Evolutionary conservation across 2,888 invertebrate genomes (phyloP), one percentile per base, ranked within the genome.

Genomic region (Apotomis betuletana): DNA sequence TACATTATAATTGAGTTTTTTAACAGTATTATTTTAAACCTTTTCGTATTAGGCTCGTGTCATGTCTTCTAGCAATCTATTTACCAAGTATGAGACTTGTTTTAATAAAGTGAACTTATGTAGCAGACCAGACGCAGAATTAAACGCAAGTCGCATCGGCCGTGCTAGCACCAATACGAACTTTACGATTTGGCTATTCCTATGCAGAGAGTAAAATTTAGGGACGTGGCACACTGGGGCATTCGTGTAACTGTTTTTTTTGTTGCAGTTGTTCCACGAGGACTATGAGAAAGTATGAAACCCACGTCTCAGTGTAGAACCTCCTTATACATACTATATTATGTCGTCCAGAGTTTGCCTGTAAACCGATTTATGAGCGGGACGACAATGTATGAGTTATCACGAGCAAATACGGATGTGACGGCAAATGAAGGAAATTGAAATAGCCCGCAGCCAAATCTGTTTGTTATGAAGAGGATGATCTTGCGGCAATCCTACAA

Each of bases 161-260:
- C 59, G 52, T 67, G 67, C 67, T 68, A 68, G 59, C 44, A 27
- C 27, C 5, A 13, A 9, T 4, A 38, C 44, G 41, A 69, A 74
- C 51, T 74, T 74, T 72, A 72, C 69, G 71, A 72, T 71, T 69
- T 71, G 74, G 62, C 74, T 72, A 69, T 69, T 71, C 54, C 74
- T 74, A 74, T 72, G 71, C 71, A 38, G 54, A n/a, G 64, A 49
- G 67, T 70, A 64, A 52, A 60, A 61, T 55, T 67, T 55, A 61
- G 54, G 71, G 36, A 38, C 61, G 55, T 60, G 15, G 52, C 52
- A 54, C 52, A 68, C 67, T 15, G 12, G 41, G 41, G 15, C 46
- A 62, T 62, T 55, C 44, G 52, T 27, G 8, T 13, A 58, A 58
- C 58, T 38, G 49, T 54, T 60, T 52, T 67, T 58, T 68, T 59